Percentiles rank a stretch among this genome's conserved stretches.
Evolutionary conservation across 2,113 vertebrate species (phyloP).

Genomic region (Cervus canadensis): DNA sequence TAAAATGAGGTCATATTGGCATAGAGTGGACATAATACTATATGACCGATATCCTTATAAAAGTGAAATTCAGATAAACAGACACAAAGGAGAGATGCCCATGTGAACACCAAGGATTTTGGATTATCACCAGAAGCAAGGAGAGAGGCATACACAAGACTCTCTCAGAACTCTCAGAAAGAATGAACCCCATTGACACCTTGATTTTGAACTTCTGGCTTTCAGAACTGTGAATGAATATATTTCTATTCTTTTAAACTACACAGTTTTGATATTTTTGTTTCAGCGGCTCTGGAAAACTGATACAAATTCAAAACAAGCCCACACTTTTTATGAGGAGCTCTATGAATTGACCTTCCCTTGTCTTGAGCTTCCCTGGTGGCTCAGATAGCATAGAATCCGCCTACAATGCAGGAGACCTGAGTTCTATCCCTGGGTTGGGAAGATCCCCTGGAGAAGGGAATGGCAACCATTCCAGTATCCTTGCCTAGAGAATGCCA

Average conservation of each 20-base stretch:
- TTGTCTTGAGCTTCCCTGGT: not conserved
- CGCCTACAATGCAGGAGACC: not conserved
- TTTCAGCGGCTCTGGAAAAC: not conserved
- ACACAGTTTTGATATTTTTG: not conserved
- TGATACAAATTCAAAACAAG: not conserved
- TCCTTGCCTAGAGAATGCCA: not conserved
- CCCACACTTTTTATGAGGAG: not conserved
- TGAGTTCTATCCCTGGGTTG: not conserved
- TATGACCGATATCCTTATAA: not conserved
- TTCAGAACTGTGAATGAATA: not conserved
- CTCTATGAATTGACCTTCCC: not conserved
- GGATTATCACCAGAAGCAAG: not conserved
- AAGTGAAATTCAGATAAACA: not conserved
- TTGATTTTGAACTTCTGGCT: not conserved
- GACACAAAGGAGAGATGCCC: not conserved
- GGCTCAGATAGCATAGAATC: not conserved
- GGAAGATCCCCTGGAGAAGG: not conserved
- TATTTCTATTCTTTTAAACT: not conserved
- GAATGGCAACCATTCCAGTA: not conserved
- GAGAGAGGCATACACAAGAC: not conserved
- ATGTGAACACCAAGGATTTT: not conserved
- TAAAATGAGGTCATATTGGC: not conserved
- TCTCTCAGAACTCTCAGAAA: not conserved
- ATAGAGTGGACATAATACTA: not conserved
- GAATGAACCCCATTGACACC: not conserved